These are phyloP conservation scores for Vultur gryphus DNA, from an alignment of 2,797 vertebrate genomes.

Conservation along the genomic window DNA sequence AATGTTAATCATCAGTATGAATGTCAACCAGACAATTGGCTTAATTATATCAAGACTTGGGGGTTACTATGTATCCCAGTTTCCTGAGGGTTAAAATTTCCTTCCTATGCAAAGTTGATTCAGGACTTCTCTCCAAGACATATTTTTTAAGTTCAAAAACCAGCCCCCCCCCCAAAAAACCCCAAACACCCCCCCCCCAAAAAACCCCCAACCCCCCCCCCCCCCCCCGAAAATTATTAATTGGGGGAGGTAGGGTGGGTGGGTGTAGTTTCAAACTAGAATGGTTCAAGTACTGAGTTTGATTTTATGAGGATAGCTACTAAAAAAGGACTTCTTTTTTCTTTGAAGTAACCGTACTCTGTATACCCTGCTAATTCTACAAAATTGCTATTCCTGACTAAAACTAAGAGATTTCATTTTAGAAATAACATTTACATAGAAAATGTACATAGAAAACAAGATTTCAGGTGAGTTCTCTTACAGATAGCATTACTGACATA, in stretches of 20 bases:
- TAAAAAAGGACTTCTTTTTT: background rate
- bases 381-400: background rate
- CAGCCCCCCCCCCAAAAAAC: fast-evolving
- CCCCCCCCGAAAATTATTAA: background rate
- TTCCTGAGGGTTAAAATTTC: background rate
- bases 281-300: background rate
- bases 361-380: background rate
- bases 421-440: background rate
- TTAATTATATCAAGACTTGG: background rate
- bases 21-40: background rate
- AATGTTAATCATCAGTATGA: background rate
- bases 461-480: background rate
- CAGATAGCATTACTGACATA: background rate
- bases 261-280: background rate
- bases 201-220: fast-evolving
- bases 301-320: background rate
- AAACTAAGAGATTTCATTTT: background rate
- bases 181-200: fast-evolving
- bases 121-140: background rate
- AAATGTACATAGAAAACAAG: background rate
- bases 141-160: background rate
- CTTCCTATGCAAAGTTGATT: background rate
- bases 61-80: background rate
- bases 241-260: fast-evolving
- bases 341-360: background rate